Evolutionary conservation across 1,140 invertebrate species (phyloP).

Genomic region (Theocolax elegans): DNA sequence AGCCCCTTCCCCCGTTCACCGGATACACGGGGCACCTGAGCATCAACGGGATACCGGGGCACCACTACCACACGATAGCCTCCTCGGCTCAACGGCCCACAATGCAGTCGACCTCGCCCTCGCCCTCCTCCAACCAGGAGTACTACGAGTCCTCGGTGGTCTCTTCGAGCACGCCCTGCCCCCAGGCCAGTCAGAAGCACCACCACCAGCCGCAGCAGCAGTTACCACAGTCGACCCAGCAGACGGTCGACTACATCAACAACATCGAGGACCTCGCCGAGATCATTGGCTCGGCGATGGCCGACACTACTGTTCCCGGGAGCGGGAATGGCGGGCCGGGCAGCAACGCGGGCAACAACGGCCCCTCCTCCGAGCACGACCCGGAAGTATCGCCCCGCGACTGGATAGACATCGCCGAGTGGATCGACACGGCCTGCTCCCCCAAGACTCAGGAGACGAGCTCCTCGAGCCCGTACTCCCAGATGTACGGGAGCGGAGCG

Average conservation of each 20-base stretch:
- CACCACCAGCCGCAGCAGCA: conserved; percentile 55
- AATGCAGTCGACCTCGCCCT: conserved; percentile 60
- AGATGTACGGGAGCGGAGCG: conserved; percentile 51
- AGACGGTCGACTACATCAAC: conserved; percentile 35
- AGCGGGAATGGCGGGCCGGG: conserved; percentile 71
- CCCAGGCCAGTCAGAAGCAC: conserved; percentile 48
- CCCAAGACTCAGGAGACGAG: conserved; percentile 69
- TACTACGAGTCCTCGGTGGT: conserved; percentile 63
- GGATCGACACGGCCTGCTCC: conserved; percentile 83
- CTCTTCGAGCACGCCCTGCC: conserved; percentile 64
- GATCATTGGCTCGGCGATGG: conserved; percentile 89
- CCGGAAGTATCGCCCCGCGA: conserved; percentile 34
- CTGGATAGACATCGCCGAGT: conserved; percentile 87
- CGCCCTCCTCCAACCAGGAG: conserved; percentile 63
- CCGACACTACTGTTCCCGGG: conserved; percentile 83
- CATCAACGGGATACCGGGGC: conserved; percentile 86
- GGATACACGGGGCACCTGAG: conserved; percentile 84
- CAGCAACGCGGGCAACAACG: conserved; percentile 79
- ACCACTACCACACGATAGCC: conserved; percentile 86
- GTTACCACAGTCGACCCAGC: conserved; percentile 62
- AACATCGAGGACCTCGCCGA: conserved; percentile 77
- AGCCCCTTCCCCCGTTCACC: conserved; percentile 87
- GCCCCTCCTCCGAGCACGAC: conserved; percentile 66
- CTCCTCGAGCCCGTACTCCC: conserved; percentile 57
- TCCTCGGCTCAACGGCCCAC: conserved; percentile 60